Percentiles rank a stretch among this genome's conserved stretches.
phyloP scores from a whole-genome alignment of 2,797 vertebrate genomes.

The Acridotheres tristis region DNA sequence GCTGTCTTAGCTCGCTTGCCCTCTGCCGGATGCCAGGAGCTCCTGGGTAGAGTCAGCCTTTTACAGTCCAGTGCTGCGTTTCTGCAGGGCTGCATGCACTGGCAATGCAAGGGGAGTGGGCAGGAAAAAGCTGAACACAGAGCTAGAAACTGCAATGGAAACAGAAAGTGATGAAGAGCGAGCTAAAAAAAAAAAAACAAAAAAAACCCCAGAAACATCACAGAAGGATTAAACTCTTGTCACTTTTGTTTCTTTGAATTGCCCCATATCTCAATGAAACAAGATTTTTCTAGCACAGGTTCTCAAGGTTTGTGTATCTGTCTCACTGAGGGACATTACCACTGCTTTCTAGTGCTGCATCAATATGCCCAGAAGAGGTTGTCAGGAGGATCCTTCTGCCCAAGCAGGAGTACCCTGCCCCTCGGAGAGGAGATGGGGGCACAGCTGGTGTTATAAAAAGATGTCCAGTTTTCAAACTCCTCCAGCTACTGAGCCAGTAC shows the following conservation, averaged over 20 bases:
- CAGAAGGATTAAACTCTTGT: neutral
- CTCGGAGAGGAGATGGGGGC: neutral
- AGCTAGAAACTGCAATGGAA: neutral
- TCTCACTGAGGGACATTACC: neutral
- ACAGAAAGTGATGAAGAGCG: neutral
- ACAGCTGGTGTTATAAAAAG: neutral
- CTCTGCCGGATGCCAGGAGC: conserved; percentile 32
- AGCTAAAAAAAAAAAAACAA: neutral
- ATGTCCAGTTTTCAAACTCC: neutral
- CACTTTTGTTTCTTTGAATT: neutral
- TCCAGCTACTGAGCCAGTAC: neutral
- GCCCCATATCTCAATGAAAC: neutral
- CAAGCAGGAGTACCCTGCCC: neutral
- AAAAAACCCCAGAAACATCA: neutral
- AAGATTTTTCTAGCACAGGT: neutral
- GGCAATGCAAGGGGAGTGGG: neutral
- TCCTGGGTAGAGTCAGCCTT: neutral
- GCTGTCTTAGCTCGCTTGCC: conserved; percentile 1
- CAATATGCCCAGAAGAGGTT: neutral
- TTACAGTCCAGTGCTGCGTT: accelerated
- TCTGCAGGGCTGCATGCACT: neutral
- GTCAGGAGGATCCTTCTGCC: neutral
- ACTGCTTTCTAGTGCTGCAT: neutral
- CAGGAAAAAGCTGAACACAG: neutral
- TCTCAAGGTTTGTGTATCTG: neutral